Base-by-base conservation (phyloP, 2,113 vertebrate species). In the Mohoua ochrocephala region DNA sequence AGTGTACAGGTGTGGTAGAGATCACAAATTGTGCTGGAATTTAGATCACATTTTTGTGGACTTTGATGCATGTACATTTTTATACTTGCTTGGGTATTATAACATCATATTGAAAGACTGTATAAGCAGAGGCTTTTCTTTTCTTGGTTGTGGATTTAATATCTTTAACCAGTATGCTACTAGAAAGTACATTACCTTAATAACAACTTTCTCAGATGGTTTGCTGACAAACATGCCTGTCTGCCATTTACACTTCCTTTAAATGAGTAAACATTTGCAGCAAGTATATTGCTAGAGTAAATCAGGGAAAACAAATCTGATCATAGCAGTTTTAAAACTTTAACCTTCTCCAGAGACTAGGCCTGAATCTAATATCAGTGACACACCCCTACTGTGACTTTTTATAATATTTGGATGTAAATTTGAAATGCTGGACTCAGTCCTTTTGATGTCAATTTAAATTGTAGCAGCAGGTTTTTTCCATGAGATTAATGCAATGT, bases 1-100 rank as follows among this genome's bases (percentile, higher is more conserved):
- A 3, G 3, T 45, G 5, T 68, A 9, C 15, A 11, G 47, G 2
- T 10, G 0, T 83, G 37, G 17, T 9, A 8, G 11, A 68, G 4
- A 76, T 11, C 11, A 73, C 9, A 68, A 35, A 47, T 8, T 63
- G 7, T 41, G 7, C 10, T 64, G 24, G 18, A 86, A 88, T 80
- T 79, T 47, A 64, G 27, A 56, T 19, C 7, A 68, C 1, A 14
- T 39, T 76, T 71, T 53, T 69, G 9, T 56, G 15, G 42, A 37
- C 9, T 17, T 91, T 76, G 17, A 21, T 59, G 7, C 4, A 63
- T 44, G 28, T 17, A 19, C 2, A 33, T 59, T 26, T 16, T 54
- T 31, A 41, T 28, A 24, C 6, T 24, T 65, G 6, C 5, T 71
- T 80, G 22, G 5, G 5, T 45, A 15, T 56, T 52, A 17, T 5